Conservation (phyloP, 2,888 invertebrate species). For the Sympetrum striolatum region DNA sequence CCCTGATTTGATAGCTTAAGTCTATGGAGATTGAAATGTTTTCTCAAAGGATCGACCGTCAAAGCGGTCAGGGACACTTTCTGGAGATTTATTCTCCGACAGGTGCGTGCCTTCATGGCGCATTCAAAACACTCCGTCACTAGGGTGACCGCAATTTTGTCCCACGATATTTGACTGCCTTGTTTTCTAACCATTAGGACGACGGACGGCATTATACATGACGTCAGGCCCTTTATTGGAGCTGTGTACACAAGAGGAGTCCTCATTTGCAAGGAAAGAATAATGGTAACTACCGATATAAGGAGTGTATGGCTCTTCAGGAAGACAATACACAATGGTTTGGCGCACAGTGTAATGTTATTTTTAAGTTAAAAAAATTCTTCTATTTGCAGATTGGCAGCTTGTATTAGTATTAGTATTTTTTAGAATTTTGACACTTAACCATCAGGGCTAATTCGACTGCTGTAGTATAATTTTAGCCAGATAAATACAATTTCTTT, state of each 20-base stretch:
- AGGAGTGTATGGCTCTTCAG: too few species aligned
- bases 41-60: neutral
- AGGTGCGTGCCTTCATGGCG: neutral
- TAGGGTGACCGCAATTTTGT: neutral
- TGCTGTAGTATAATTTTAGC: too few species aligned
- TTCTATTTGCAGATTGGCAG: too few species aligned
- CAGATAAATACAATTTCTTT: too few species aligned
- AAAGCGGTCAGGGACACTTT: neutral
- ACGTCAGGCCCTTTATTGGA: neutral
- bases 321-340: too few species aligned
- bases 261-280: too few species aligned
- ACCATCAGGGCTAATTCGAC: too few species aligned
- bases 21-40: neutral
- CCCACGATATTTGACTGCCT: neutral
- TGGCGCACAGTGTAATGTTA: too few species aligned
- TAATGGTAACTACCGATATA: too few species aligned
- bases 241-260: neutral
- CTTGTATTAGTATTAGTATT: too few species aligned
- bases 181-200: neutral
- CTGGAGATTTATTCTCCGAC: neutral
- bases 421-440: too few species aligned
- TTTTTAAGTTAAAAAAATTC: too few species aligned
- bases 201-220: neutral
- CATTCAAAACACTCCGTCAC: neutral
- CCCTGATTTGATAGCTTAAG: neutral